Evolutionary conservation across 2,797 vertebrate species (phyloP), one percentile per base, ranked within the genome.

Genomic region (Capromys pilorides): DNA sequence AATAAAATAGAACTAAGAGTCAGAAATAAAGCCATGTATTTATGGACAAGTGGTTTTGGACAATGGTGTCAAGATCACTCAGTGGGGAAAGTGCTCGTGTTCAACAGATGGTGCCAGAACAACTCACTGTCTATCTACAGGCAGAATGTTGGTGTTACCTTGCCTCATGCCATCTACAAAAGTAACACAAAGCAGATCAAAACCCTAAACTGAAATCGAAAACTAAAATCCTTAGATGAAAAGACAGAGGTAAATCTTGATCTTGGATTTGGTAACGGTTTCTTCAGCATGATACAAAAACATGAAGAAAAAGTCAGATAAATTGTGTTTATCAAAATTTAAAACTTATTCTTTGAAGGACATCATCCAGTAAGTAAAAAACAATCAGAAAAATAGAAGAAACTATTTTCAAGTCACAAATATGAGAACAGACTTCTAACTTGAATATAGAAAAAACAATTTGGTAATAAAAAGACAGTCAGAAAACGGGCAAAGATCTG

Each of bases 141-240:
- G 45, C 28, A 83, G 75, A 36, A 7, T 24, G 59, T 62, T 73
- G 31, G 61, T n/a, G 24, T 5, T 71, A 6, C 33, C 57, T 62
- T 54, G 73, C 39, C 80, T 75, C 89, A 51, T 24, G 45, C 64
- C 13, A n/a, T 26, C 62, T 51, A 18, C 71, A 75, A 41, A 75
- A 26, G 24, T 75, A 75, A 41, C 9, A 73, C 71, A 75, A 22
- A 75, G 9, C 26, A 18, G 26, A 67, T 16, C 31, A 83, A 75
- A 83, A 45, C 18, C 67, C 11, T 90, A 49, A 90, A 26, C 9
- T 71, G 45, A 51, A 21, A 73, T 22, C 41, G 73, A 73, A 82
- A 94, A 73, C 31, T 77, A 14, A 86, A 71, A 88, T 51, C 36
- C 61, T 95, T 62, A 79, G 73, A 81, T 28, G 86, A 90, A 88